phyloP scores from a whole-genome alignment of 2,797 vertebrate species.

The Nyctibius grandis region DNA sequence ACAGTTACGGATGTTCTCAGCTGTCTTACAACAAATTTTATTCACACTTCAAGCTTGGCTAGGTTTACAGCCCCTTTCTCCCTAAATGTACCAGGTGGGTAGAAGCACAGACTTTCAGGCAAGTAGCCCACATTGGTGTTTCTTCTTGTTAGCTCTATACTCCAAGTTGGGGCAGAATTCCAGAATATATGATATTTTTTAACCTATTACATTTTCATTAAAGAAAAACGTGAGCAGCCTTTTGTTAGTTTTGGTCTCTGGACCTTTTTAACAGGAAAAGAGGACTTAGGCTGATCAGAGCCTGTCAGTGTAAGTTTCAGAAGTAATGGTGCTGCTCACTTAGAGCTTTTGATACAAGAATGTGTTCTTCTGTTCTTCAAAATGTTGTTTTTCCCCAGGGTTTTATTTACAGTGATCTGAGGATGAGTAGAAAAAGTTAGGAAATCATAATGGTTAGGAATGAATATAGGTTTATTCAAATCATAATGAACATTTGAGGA shows the following conservation, averaged over 20 bases:
- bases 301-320: background rate
- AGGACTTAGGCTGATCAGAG: background rate
- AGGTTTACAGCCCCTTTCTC: background rate
- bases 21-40: background rate
- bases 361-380: background rate
- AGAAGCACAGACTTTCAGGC: background rate
- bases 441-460: background rate
- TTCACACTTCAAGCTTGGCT: background rate
- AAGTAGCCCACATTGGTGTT: background rate
- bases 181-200: background rate
- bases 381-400: background rate
- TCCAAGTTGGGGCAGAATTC: background rate
- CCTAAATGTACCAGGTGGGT: background rate
- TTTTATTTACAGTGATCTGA: background rate
- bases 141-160: background rate
- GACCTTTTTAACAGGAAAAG: background rate
- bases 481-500: background rate
- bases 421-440: background rate
- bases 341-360: background rate
- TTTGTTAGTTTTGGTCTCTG: background rate
- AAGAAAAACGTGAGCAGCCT: background rate
- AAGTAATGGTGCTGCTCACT: background rate
- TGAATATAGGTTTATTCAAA: background rate
- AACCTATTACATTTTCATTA: background rate
- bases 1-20: background rate